Percentiles rank a stretch among this genome's conserved stretches.
phyloP scores from a whole-genome alignment of 2,888 invertebrate genomes.

The Dicycla oo region DNA sequence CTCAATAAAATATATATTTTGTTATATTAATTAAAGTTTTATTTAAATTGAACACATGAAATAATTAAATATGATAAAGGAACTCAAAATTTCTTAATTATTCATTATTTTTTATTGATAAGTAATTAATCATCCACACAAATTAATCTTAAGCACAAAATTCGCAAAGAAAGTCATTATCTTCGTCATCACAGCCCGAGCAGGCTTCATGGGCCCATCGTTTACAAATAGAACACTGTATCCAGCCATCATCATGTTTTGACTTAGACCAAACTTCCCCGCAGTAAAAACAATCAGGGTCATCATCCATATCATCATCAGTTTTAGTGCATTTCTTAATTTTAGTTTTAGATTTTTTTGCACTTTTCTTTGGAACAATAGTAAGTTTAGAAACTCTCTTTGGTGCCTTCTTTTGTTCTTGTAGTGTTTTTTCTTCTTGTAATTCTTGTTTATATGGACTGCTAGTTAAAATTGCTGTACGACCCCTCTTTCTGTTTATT shows the following conservation, averaged over 20 bases:
- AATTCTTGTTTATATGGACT: conserved; percentile 32
- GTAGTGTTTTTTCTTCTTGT: conserved; percentile 23
- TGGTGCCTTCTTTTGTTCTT: conserved; percentile 34
- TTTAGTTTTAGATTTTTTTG: conserved; percentile 19
- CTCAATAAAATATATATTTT: conserved; percentile 26
- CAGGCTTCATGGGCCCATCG: conserved; percentile 39
- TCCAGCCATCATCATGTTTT: conserved; percentile 41
- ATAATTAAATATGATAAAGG: conserved; percentile 10
- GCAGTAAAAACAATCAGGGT: conserved; percentile 41
- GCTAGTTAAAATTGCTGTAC: conserved; percentile 37
- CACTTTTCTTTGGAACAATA: conserved; percentile 24
- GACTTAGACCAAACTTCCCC: conserved; percentile 38
- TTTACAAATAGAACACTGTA: conserved; percentile 36
- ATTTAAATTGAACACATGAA: conserved; percentile 19
- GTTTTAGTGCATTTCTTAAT: conserved; percentile 25
- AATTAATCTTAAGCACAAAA: conserved; percentile 22
- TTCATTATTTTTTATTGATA: conserved; percentile 8
- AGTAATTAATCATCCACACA: conserved; percentile 6
- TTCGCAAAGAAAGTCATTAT: conserved; percentile 20
- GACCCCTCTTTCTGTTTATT: conserved; percentile 39
- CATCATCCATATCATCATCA: conserved; percentile 37
- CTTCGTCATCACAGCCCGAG: conserved; percentile 26
- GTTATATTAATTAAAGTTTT: conserved; percentile 18
- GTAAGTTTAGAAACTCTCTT: conserved; percentile 32
- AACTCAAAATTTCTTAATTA: conserved; percentile 20